phyloP scores from a whole-genome alignment of 2,888 invertebrate genomes.

The Drosophila merina region DNA sequence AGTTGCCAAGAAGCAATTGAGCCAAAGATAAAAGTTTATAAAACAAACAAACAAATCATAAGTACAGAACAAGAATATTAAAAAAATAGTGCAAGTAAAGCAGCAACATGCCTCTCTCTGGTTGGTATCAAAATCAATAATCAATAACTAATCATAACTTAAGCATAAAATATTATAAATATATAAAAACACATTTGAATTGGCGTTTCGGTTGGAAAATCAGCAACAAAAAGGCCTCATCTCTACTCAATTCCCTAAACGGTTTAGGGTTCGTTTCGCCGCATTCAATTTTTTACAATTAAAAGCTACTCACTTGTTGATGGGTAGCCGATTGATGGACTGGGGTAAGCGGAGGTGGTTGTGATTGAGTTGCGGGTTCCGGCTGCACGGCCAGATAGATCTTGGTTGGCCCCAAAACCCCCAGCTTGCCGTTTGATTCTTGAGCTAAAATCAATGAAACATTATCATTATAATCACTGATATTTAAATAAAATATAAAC shows the following conservation, averaged over 20 bases:
- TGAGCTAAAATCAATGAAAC: constrained; percentile 86
- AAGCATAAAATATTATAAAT: constrained; percentile 24
- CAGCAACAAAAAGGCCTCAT: constrained; percentile 13
- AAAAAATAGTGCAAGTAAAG: constrained; percentile 39
- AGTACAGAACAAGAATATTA: constrained; percentile 31
- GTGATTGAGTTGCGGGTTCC: constrained; percentile 79
- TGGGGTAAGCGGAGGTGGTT: constrained; percentile 85
- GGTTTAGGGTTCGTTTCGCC: constrained; percentile 1
- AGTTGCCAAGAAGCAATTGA: not conserved
- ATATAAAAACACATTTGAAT: constrained; percentile 21
- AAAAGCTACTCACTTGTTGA: constrained; percentile 84
- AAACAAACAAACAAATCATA: constrained; percentile 31
- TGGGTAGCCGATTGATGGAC: constrained; percentile 83
- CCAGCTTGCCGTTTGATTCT: constrained; percentile 93
- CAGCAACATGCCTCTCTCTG: constrained; percentile 43
- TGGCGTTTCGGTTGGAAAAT: constrained; percentile 22
- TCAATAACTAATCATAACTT: constrained; percentile 36
- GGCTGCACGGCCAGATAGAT: constrained; percentile 94
- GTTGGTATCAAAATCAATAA: constrained; percentile 15
- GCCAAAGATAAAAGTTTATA: constrained; percentile 4
- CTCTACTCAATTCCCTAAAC: not conserved
- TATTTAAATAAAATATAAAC: not conserved
- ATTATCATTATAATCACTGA: too few relatives aligned
- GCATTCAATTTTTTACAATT: constrained; percentile 54
- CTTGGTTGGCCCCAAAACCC: constrained; percentile 93